Percentiles rank a stretch among this genome's conserved stretches.
phyloP scores from a whole-genome alignment of 2,888 invertebrate genomes.

The Parnassius smintheus region DNA sequence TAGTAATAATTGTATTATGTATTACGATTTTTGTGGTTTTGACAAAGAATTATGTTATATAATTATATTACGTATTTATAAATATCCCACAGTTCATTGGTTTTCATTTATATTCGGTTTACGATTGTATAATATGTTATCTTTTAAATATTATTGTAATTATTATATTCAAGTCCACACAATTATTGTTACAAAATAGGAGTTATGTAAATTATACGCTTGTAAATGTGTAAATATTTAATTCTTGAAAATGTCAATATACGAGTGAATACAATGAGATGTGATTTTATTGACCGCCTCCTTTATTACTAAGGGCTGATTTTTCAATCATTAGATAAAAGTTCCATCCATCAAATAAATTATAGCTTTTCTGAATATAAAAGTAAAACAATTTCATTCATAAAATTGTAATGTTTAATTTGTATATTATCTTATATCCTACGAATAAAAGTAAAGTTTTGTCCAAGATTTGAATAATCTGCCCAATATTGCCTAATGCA shows the following conservation, averaged over 20 bases:
- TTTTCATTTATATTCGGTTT: background rate
- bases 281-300: conserved; percentile 36
- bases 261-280: conserved; percentile 64
- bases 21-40: background rate
- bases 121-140: conserved; percentile 1
- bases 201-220: conserved; percentile 28
- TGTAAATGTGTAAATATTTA: conserved; percentile 73
- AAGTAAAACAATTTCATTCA: background rate
- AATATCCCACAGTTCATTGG: background rate
- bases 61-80: background rate
- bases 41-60: background rate
- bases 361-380: background rate
- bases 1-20: too few species aligned
- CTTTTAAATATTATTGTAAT: conserved; percentile 9
- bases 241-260: conserved; percentile 68
- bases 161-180: background rate
- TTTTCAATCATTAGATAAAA: too few species aligned
- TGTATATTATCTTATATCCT: too few species aligned
- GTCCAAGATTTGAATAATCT: too few species aligned
- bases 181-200: conserved; percentile 10
- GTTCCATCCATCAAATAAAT: too few species aligned
- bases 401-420: too few species aligned
- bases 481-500: too few species aligned
- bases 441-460: too few species aligned
- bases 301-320: too few species aligned